Conservation (phyloP, 2,888 invertebrate species). For the Lasioglossum calceatum region DNA sequence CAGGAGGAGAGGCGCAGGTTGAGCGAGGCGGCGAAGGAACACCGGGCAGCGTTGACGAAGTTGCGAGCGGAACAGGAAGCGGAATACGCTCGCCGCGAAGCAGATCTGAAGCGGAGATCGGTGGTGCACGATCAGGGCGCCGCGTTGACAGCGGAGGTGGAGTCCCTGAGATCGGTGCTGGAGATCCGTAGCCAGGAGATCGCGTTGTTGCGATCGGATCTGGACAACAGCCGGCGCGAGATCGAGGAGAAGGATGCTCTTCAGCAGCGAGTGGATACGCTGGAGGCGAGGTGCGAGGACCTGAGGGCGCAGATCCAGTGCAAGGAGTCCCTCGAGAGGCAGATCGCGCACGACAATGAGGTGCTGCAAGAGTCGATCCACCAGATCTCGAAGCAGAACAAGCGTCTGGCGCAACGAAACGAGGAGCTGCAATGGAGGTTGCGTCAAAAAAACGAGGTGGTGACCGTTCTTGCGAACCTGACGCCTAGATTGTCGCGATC, state of each 20-base stretch:
- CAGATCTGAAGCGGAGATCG: constrained; percentile 85
- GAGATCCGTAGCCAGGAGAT: constrained; percentile 95
- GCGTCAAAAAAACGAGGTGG: constrained; percentile 92
- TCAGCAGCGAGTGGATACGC: constrained; percentile 90
- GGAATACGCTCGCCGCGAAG: constrained; percentile 86
- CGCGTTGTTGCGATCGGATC: constrained; percentile 90
- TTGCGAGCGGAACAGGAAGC: constrained; percentile 85
- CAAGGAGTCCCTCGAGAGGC: constrained; percentile 90
- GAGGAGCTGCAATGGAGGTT: constrained; percentile 96
- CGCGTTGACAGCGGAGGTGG: constrained; percentile 89
- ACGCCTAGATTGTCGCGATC: constrained; percentile 78
- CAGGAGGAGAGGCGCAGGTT: constrained; percentile 78
- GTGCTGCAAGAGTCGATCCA: constrained; percentile 90
- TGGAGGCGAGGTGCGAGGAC: constrained; percentile 95
- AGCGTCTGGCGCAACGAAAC: constrained; percentile 92
- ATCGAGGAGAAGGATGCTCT: constrained; percentile 90
- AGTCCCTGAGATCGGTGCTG: constrained; percentile 94
- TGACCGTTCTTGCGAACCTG: constrained; percentile 82
- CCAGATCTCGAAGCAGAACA: constrained; percentile 91
- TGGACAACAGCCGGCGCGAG: constrained; percentile 89
- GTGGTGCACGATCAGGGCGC: constrained; percentile 85
- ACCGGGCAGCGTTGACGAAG: constrained; percentile 75
- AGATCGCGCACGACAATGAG: constrained; percentile 89
- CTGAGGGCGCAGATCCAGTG: constrained; percentile 90
- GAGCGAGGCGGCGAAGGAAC: constrained; percentile 77